These are phyloP conservation scores for Isoperla grammatica DNA, from an alignment of 2,888 invertebrate genomes.

Conservation along the genomic window DNA sequence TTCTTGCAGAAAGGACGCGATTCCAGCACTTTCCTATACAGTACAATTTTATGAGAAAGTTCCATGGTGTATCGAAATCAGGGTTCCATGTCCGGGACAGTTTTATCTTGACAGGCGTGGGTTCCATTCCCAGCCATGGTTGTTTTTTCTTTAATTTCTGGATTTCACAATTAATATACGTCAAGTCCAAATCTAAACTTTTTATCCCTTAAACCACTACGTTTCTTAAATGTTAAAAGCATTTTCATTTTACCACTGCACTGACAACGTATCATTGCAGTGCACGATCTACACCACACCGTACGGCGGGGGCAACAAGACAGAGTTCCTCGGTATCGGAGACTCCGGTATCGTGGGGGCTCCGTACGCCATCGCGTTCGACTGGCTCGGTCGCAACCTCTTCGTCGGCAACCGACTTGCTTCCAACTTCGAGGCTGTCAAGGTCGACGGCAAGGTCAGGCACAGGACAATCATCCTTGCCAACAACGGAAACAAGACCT, in stretches of 20 bases:
- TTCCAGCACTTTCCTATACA: too few relatives aligned
- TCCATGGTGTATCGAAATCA: too few relatives aligned
- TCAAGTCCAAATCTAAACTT: too few relatives aligned
- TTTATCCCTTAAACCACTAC: too few relatives aligned
- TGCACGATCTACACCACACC: constrained; percentile 82
- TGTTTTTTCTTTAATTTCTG: too few relatives aligned
- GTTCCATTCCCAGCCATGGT: too few relatives aligned
- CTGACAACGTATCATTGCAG: constrained; percentile 41
- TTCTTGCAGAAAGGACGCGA: too few relatives aligned
- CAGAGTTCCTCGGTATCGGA: constrained; percentile 66
- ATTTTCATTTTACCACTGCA: too few relatives aligned
- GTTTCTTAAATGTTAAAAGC: neutral
- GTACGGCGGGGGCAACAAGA: constrained; percentile 77
- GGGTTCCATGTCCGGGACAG: too few relatives aligned
- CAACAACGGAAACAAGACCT: constrained; percentile 79
- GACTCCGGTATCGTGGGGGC: constrained; percentile 86
- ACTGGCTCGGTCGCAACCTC: constrained; percentile 94
- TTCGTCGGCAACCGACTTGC: constrained; percentile 87
- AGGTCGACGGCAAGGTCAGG: constrained; percentile 77
- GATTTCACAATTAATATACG: too few relatives aligned
- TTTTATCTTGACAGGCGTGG: too few relatives aligned
- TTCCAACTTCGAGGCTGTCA: constrained; percentile 84
- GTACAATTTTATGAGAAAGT: too few relatives aligned
- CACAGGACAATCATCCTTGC: constrained; percentile 81
- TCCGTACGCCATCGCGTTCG: constrained; percentile 87